Evolutionary conservation across 2,113 vertebrate species (phyloP).

Genomic region (Saguinus midas): DNA sequence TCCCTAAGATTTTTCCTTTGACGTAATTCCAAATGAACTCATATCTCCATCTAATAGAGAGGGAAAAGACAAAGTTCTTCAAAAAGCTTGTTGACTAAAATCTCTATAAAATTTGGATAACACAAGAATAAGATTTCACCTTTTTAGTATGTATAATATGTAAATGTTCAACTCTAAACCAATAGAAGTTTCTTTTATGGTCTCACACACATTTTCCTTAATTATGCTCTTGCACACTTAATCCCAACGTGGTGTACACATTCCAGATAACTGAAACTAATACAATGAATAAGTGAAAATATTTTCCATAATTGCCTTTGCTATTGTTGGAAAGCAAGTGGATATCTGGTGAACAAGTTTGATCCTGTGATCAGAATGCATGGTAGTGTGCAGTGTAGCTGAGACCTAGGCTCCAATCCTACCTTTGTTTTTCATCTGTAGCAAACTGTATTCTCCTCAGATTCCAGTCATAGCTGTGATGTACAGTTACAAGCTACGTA

Average conservation of each 20-base stretch:
- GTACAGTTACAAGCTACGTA: background rate
- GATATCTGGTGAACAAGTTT: background rate
- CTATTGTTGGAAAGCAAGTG: background rate
- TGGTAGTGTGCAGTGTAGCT: background rate
- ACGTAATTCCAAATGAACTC: background rate
- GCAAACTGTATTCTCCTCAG: background rate
- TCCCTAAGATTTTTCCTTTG: background rate
- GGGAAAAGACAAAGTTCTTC: background rate
- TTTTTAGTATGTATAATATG: background rate
- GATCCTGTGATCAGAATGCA: background rate
- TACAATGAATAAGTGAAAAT: background rate
- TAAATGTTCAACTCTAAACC: background rate
- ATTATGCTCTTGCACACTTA: background rate
- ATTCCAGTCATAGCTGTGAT: background rate
- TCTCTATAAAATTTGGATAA: background rate
- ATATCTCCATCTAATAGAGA: background rate
- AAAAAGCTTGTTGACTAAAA: background rate
- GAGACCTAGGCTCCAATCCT: background rate
- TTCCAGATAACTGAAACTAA: background rate
- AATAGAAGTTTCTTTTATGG: background rate
- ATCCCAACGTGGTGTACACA: background rate
- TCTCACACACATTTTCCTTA: background rate
- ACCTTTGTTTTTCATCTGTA: background rate
- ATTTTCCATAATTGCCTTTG: background rate
- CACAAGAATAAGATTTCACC: background rate